A percentile compares a stretch with the other conserved stretches of the same genome.
phyloP scores from a whole-genome alignment of 2,797 vertebrate genomes.

The Microtus agrestis region DNA sequence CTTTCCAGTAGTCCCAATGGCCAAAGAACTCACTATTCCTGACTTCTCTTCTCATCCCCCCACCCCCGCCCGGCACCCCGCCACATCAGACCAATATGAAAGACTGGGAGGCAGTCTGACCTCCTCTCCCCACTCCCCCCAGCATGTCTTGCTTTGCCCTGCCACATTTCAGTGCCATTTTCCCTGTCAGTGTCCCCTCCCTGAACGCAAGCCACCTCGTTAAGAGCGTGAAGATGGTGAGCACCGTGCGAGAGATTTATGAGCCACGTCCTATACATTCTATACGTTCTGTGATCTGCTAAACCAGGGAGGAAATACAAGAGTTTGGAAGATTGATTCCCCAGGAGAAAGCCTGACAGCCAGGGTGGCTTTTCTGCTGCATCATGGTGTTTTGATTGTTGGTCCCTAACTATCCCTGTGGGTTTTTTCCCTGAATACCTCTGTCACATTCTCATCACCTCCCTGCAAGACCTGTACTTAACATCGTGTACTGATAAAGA shows the following conservation, averaged over 20 bases:
- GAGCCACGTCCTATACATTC: neutral
- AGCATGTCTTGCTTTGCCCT: neutral
- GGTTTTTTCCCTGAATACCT: neutral
- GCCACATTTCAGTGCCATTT: neutral
- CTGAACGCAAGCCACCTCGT: neutral
- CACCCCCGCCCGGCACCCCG: rapidly evolving
- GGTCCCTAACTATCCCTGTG: neutral
- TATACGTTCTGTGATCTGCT: neutral
- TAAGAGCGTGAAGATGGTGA: neutral
- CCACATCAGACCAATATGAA: neutral
- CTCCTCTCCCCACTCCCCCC: neutral
- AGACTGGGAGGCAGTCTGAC: neutral
- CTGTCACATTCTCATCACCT: neutral
- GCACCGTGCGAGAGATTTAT: slow-evolving; percentile 38
- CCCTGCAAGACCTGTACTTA: neutral
- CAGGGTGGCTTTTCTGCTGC: slow-evolving; percentile 4
- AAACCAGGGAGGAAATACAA: slow-evolving; percentile 38
- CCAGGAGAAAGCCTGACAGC: neutral
- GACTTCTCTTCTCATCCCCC: rapidly evolving
- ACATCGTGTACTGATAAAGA: neutral
- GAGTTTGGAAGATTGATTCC: slow-evolving; percentile 35
- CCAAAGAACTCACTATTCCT: too few relatives aligned
- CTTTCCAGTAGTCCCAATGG: neutral
- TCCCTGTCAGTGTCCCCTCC: neutral
- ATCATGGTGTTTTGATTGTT: neutral